Evolutionary conservation across 2,888 invertebrate species (phyloP).

Genomic region (Eupeodes luniger): DNA sequence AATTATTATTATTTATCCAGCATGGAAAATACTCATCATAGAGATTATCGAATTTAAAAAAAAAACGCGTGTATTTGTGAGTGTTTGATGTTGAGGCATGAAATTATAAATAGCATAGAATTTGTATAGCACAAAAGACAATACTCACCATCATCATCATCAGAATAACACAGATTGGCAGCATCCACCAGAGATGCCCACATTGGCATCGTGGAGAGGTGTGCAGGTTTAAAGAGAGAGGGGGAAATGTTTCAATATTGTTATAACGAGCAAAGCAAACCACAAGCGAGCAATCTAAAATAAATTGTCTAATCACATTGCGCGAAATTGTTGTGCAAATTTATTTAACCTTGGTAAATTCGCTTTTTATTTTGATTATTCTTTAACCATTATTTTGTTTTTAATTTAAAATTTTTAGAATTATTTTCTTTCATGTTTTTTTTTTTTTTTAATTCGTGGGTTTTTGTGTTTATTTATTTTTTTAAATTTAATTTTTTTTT

Average conservation of each 20-base stretch:
- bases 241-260: not conserved
- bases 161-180: constrained; percentile 34
- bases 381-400: constrained; percentile 5
- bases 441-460: not conserved
- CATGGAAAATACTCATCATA: constrained; percentile 7
- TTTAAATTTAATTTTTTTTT: not conserved
- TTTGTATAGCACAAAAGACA: not conserved
- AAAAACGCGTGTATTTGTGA: not conserved
- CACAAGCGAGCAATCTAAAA: constrained; percentile 65
- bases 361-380: constrained; percentile 42
- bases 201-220: not conserved
- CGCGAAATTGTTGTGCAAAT: constrained; percentile 73
- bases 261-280: constrained; percentile 32
- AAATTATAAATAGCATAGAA: constrained; percentile 59
- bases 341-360: constrained; percentile 66
- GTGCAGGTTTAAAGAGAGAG: not conserved
- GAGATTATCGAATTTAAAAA: constrained; percentile 46
- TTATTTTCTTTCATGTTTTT: not conserved
- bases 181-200: not conserved
- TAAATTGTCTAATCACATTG: constrained; percentile 73
- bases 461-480: not conserved
- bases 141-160: constrained; percentile 22
- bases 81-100: not conserved
- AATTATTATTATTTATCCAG: constrained; percentile 31
- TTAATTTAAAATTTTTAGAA: not conserved